These are phyloP conservation scores for Iguana delicatissima DNA, from an alignment of 2,797 vertebrate species.

Conservation along the genomic window DNA sequence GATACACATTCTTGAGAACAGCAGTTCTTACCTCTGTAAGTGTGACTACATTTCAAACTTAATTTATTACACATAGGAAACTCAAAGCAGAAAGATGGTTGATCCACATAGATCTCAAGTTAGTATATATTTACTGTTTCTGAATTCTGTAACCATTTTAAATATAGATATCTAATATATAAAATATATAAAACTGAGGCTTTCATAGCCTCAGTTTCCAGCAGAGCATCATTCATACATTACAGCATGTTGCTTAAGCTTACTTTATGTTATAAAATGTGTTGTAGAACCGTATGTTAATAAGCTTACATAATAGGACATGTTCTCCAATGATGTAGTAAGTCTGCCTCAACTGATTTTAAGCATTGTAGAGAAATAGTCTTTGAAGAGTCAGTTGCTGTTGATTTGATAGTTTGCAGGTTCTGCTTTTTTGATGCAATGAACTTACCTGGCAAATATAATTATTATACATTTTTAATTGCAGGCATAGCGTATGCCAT, in stretches of 20 bases:
- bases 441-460: background rate
- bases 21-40: background rate
- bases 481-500: background rate
- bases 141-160: background rate
- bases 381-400: background rate
- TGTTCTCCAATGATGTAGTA: background rate
- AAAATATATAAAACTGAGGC: background rate
- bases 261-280: constrained; percentile 1
- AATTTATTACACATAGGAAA: background rate
- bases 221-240: background rate
- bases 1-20: background rate
- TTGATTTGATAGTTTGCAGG: background rate
- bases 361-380: background rate
- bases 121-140: background rate
- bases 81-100: background rate
- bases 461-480: background rate
- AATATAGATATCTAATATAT: background rate
- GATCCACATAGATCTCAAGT: background rate
- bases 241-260: background rate
- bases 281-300: background rate
- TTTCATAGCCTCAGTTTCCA: background rate
- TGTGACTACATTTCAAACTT: background rate
- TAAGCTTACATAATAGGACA: background rate
- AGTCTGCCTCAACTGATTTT: background rate
- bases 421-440: no score